Conservation (phyloP, 2,113 vertebrate genomes). For the Ptychochromis oligacanthus region DNA sequence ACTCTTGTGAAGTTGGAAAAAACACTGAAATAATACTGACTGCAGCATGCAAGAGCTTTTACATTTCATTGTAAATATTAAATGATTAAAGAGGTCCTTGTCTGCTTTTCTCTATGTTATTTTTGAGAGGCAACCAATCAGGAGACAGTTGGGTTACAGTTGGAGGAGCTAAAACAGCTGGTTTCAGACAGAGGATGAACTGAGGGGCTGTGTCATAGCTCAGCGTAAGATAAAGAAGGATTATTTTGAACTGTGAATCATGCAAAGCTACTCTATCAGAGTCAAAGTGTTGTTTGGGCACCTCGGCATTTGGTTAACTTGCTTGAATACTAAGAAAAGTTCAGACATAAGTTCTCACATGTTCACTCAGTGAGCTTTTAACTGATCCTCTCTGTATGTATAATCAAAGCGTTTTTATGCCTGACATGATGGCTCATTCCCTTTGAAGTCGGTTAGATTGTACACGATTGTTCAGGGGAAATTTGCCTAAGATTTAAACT, state of each 20-base stretch:
- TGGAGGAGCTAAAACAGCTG: neutral
- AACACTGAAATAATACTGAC: neutral
- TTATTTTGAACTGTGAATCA: neutral
- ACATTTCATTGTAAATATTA: neutral
- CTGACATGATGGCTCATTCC: too few relatives aligned
- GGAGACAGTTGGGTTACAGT: neutral
- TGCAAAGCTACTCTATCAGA: neutral
- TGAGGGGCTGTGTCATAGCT: neutral
- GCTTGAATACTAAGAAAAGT: neutral
- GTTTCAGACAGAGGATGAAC: neutral
- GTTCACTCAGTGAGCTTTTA: neutral
- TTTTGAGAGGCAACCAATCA: neutral
- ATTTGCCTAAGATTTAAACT: too few relatives aligned
- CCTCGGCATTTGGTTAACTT: neutral
- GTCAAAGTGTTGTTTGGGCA: neutral
- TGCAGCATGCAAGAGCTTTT: neutral
- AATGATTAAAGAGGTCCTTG: neutral
- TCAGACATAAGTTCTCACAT: neutral
- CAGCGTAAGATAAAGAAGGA: neutral
- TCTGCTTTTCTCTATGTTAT: neutral
- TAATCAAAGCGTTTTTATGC: too few relatives aligned
- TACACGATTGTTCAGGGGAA: too few relatives aligned
- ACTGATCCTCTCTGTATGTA: neutral
- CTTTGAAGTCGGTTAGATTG: too few relatives aligned
- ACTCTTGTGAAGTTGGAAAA: neutral